A percentile compares a stretch with the other conserved stretches of the same genome.
These are phyloP conservation scores for Oncorhynchus nerka DNA, from an alignment of 2,113 vertebrate species.

Conservation along the genomic window DNA sequence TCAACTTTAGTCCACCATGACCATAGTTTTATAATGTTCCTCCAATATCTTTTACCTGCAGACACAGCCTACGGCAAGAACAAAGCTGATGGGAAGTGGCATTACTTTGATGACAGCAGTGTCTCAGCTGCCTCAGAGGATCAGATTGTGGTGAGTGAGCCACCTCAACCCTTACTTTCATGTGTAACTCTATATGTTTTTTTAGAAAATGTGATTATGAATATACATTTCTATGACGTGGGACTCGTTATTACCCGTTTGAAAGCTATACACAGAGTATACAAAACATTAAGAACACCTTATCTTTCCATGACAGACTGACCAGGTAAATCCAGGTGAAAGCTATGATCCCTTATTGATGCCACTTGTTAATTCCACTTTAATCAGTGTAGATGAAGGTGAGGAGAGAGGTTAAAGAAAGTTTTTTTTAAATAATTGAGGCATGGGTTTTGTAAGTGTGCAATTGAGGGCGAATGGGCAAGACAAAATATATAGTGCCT, in stretches of 20 bases:
- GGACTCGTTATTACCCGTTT: neutral
- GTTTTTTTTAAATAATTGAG: no score
- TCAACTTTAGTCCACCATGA: neutral
- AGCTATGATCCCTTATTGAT: no score
- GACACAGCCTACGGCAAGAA: slow-evolving; percentile 95
- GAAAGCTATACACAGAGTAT: neutral
- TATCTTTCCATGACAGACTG: no score
- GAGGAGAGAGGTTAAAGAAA: no score
- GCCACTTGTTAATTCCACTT: no score
- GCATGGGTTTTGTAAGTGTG: no score
- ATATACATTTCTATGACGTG: neutral
- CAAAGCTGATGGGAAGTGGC: slow-evolving; percentile 88
- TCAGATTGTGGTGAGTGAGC: slow-evolving; percentile 90
- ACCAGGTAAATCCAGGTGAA: no score
- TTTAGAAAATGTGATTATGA: neutral
- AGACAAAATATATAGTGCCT: no score
- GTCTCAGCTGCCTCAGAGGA: slow-evolving; percentile 92
- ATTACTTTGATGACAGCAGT: slow-evolving; percentile 94
- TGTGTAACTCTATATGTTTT: neutral
- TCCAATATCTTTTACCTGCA: slow-evolving; percentile 55
- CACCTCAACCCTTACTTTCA: neutral
- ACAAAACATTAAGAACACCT: no score
- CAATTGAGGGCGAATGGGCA: no score
- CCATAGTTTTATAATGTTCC: neutral
- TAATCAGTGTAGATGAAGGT: no score